Base-by-base conservation (phyloP, 1,140 invertebrate species). In the Drepana arcuata region DNA sequence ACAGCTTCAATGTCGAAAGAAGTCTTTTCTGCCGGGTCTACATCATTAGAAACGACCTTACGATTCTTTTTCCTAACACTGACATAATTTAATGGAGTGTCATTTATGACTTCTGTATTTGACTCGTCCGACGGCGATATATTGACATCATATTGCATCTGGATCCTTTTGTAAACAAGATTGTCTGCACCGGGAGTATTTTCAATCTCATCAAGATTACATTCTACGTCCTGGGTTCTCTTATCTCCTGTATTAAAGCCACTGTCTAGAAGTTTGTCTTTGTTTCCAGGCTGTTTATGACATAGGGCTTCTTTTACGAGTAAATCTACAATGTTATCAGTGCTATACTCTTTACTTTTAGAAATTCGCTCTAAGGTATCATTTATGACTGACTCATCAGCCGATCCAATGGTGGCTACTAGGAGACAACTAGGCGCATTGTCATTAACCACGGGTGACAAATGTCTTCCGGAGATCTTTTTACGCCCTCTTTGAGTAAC, bases 281-380 rank as follows among this genome's bases (percentile, higher is more conserved):
- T 18, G 39, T 18, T 15, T 16, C 48, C 41, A 7, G 16, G 26
- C 13, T 66, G 38, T n/a, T n/a, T n/a, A n/a, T n/a, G n/a, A n/a
- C n/a, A n/a, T n/a, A 78, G 48, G 12, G 73, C 73, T 48, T 74
- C 70, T 47, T 54, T 31, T 7, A 60, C 49, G 16, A 73, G 38
- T 25, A 69, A 36, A 41, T 74, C 52, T 1, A 67, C 58, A 11
- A 78, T 55, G 34, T 71, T 69, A 46, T 66, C 55, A 1, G 49
- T 21, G 11, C 54, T 35, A 35, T 40, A 48, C 11, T 64, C 46
- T 48, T 55, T 57, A n/a, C 42, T 45, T 48, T 68, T 64, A 6
- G 63, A 53, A 2, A 73, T 18, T 9, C 52, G 27, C 28, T 71
- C 56, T 16, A 72, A 35, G 3, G 65, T 64, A 11, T 64, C 61